Evolutionary conservation across 1,140 invertebrate species (phyloP).

Genomic region (Riptortus pedestris): DNA sequence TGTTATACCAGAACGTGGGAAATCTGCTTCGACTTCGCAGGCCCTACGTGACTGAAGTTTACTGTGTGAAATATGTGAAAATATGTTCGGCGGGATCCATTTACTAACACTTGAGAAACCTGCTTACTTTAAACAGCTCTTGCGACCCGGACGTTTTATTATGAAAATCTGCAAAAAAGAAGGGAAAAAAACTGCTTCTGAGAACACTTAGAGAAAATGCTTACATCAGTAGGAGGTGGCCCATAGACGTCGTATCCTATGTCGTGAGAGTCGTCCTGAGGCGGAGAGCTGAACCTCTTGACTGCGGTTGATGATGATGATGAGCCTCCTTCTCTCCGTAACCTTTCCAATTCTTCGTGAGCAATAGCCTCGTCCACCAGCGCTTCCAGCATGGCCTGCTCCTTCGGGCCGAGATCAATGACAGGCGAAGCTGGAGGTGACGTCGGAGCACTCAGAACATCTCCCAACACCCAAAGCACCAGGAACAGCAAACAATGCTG

Average conservation of each 20-base stretch:
- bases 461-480: neutral
- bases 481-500: too few relatives aligned
- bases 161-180: too few relatives aligned
- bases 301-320: neutral
- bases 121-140: too few relatives aligned
- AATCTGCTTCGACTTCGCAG: too few relatives aligned
- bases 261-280: neutral
- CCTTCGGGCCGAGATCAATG: neutral
- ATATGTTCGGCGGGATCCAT: too few relatives aligned
- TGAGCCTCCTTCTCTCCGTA: neutral
- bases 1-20: too few relatives aligned
- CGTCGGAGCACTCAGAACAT: neutral
- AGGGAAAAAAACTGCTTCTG: too few relatives aligned
- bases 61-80: too few relatives aligned
- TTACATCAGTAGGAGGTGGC: constrained; percentile 9
- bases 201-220: too few relatives aligned
- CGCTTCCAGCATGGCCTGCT: constrained; percentile 22
- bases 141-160: too few relatives aligned
- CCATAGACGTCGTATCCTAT: constrained; percentile 12
- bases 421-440: neutral
- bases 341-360: constrained; percentile 21
- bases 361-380: constrained; percentile 20
- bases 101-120: too few relatives aligned
- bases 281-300: constrained; percentile 1
- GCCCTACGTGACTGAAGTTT: too few relatives aligned